Evolutionary conservation across 2,797 vertebrate genomes (phyloP).

Genomic region (Apodemus agrarius): DNA sequence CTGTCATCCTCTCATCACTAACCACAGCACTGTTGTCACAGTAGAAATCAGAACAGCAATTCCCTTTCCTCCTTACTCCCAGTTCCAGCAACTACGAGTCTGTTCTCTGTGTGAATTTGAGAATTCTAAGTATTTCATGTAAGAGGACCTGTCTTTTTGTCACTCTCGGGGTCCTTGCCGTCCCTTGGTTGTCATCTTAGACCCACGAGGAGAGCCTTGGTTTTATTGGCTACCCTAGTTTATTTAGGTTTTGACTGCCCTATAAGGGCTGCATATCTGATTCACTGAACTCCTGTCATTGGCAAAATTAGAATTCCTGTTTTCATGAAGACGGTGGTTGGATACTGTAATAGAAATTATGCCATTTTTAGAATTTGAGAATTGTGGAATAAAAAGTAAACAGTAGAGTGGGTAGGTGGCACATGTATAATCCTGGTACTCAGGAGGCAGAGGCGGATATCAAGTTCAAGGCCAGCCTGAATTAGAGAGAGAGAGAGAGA

Average conservation of each 20-base stretch:
- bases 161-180: not conserved
- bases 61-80: not conserved
- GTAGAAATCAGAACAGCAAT: conserved; percentile 6
- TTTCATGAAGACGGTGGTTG: not conserved
- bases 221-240: not conserved
- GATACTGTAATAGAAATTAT: not conserved
- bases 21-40: not conserved
- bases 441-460: not conserved
- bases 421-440: not conserved
- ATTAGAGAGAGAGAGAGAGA: not conserved
- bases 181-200: not conserved
- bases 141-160: not conserved
- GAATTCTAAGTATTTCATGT: not conserved
- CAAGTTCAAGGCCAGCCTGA: not conserved
- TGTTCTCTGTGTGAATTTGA: conserved; percentile 32
- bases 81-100: not conserved
- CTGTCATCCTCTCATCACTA: not conserved
- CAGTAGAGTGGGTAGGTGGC: too few species aligned
- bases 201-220: not conserved
- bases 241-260: not conserved
- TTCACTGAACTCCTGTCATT: not conserved
- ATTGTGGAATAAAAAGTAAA: not conserved
- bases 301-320: conserved; percentile 9
- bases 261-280: not conserved
- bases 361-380: conserved; percentile 18